Evolutionary conservation across 2,888 invertebrate genomes (phyloP).

Genomic region (Andrena dorsata): DNA sequence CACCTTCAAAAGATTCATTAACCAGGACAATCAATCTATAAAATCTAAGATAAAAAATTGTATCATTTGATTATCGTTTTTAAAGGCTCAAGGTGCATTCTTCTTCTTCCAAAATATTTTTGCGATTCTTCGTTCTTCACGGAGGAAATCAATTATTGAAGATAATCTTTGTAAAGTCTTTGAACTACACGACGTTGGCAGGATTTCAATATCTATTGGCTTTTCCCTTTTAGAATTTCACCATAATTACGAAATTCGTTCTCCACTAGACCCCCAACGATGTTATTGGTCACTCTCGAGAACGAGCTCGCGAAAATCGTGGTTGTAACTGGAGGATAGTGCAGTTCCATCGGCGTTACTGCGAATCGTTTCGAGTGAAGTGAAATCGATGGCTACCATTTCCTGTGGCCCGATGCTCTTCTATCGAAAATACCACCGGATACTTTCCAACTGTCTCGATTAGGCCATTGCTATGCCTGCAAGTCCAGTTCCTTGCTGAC

Average conservation of each 20-base stretch:
- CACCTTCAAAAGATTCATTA: no score
- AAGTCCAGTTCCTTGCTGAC: conserved; percentile 33
- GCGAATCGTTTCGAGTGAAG: conserved; percentile 50
- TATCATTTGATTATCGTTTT: conserved; percentile 21
- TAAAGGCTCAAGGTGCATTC: not conserved
- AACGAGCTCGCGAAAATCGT: conserved; percentile 2
- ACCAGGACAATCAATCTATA: no score
- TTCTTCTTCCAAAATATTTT: not conserved
- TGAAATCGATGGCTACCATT: conserved; percentile 63
- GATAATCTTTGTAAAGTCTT: no score
- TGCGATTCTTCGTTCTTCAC: no score
- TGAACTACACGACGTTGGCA: no score
- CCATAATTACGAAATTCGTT: not conserved
- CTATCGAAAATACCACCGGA: conserved; percentile 44
- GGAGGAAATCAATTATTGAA: no score
- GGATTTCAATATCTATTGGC: no score
- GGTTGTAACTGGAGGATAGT: conserved; percentile 13
- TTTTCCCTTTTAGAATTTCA: not conserved
- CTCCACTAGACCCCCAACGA: not conserved
- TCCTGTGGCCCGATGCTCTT: conserved; percentile 39
- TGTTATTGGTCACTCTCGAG: conserved; percentile 4
- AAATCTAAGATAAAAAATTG: no score
- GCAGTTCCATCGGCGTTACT: conserved; percentile 36
- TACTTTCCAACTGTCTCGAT: conserved; percentile 54
- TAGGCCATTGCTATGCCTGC: conserved; percentile 52